Evolutionary conservation across 2,797 vertebrate species (phyloP), one percentile per base, ranked within the genome.

Genomic region (Cottoperca gobio): DNA sequence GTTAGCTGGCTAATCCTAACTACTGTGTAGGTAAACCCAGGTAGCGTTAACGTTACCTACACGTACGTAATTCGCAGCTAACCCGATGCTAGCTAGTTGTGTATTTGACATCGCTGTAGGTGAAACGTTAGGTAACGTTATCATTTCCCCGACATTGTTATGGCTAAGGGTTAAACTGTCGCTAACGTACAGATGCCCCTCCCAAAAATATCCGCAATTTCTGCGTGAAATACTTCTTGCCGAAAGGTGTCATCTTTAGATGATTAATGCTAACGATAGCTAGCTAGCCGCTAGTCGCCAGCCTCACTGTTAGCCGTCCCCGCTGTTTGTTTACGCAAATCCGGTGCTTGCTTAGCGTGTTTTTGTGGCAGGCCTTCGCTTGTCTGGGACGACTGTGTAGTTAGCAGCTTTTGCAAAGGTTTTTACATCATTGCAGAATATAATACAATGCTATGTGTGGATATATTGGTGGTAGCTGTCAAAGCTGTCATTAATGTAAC

Each of bases 321-420:
- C 8, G 43, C 40, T 70, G 37, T 78, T 79, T 72, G 17, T 83
- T 58, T 74, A 88, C 63, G 64, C 73, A 31, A 88, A 79, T 54
- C 77, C 79, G 73, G 31, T 79, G 89, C 58, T 71, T 45, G 26
- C 24, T 24, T 5, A 11, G 39, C 52, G 8, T 73, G 63, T 75
- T 66, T 40, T 12, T 49, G 33, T 23, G 12, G 45, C 73, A 86
- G 86, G 88, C 82, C 86, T 14, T 2, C 6, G 66, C 24, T 58
- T 26, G 6, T 63, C 1, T 1, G 3, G 8, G 52, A 35, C 13
- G 19, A 8, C 13, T 73, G 9, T 3, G n/a, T 50, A 24, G 23
- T 57, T 3, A 8, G 23, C 3, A 19, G 5, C 4, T 31, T 42
- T 48, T 61, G 1, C 21, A 57, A 28, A 46, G 0, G 4, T 12